Conservation (phyloP, 23 tunicate species). For the Corella eumyota region DNA sequence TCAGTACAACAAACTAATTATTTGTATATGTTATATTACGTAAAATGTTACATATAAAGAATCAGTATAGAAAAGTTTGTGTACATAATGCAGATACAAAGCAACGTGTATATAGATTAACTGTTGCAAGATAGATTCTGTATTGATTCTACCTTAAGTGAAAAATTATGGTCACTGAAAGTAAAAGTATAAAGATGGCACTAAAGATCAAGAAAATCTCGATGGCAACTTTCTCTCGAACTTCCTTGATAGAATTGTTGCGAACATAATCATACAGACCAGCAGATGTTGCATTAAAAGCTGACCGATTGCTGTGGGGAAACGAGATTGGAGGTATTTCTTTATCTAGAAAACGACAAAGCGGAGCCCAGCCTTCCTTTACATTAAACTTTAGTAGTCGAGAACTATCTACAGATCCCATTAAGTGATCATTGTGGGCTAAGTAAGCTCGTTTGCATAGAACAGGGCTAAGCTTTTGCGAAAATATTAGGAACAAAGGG, state of each 20-base stretch:
- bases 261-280: not conserved
- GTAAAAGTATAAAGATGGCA: not conserved
- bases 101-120: too few relatives aligned
- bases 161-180: not conserved
- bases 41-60: too few relatives aligned
- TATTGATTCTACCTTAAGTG: slow-evolving; percentile 13
- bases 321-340: slow-evolving; percentile 4
- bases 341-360: slow-evolving; percentile 5
- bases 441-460: slow-evolving; percentile 12
- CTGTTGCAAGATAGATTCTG: too few relatives aligned
- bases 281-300: slow-evolving; percentile 2
- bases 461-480: slow-evolving; percentile 1
- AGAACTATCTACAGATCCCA: not conserved
- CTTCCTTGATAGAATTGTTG: slow-evolving; percentile 1
- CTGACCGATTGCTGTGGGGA: slow-evolving; percentile 8
- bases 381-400: slow-evolving; percentile 7
- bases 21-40: too few relatives aligned
- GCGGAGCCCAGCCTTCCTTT: slow-evolving; percentile 16
- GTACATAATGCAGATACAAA: too few relatives aligned
- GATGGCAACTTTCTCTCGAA: slow-evolving; percentile 1
- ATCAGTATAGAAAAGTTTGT: not conserved
- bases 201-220: not conserved
- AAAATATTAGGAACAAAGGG: not conserved
- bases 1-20: too few relatives aligned
- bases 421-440: slow-evolving; percentile 3